phyloP scores from a whole-genome alignment of 1,140 invertebrate species.

The Anastrepha obliqua region DNA sequence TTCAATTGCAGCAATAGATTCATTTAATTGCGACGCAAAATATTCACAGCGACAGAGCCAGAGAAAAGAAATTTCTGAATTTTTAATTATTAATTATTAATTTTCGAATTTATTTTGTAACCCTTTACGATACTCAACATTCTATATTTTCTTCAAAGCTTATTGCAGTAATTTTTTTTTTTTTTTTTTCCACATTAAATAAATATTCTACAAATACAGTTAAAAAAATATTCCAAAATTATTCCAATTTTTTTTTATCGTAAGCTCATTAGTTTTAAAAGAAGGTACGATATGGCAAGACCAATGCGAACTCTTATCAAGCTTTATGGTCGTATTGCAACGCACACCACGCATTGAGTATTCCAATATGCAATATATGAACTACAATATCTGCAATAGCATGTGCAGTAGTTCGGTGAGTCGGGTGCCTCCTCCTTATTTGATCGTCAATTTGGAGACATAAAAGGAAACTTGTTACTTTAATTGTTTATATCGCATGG shows the following conservation, averaged over 20 bases:
- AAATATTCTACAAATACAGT: too few relatives aligned
- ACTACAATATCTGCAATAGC: neutral
- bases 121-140: too few relatives aligned
- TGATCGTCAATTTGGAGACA: neutral
- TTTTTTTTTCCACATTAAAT: too few relatives aligned
- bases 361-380: neutral
- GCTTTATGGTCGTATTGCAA: neutral
- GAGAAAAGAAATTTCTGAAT: neutral
- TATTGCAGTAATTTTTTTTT: too few relatives aligned
- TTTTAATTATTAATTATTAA: too few relatives aligned
- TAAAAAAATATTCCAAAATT: too few relatives aligned
- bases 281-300: neutral
- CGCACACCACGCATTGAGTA: neutral
- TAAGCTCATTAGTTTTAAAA: too few relatives aligned
- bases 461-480: conserved; percentile 35
- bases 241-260: too few relatives aligned
- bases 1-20: neutral
- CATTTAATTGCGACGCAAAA: neutral
- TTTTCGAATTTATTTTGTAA: too few relatives aligned
- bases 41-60: neutral
- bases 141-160: too few relatives aligned
- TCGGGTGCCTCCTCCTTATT: neutral
- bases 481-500: neutral
- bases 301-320: neutral
- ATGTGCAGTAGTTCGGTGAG: neutral